A percentile compares a stretch with the other conserved stretches of the same genome.
Evolutionary conservation across 2,113 vertebrate genomes (phyloP).

Genomic region (Turdus rufiventris): DNA sequence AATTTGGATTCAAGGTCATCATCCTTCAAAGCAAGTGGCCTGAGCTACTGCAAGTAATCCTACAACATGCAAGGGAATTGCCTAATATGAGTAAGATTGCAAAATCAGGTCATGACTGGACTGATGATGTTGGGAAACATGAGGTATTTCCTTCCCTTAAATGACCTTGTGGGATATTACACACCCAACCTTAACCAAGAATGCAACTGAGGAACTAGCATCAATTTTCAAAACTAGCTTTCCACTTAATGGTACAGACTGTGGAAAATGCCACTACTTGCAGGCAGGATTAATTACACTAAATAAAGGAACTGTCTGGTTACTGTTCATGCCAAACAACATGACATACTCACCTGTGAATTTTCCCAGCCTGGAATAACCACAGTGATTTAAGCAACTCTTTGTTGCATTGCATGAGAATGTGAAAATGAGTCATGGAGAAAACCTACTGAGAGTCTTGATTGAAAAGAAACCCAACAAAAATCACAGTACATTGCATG

Average conservation of each 20-base stretch:
- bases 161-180: constrained; percentile 53
- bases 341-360: constrained; percentile 46
- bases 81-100: constrained; percentile 49
- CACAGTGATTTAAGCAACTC: not conserved
- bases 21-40: constrained; percentile 39
- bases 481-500: not conserved
- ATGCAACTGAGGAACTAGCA: constrained; percentile 19
- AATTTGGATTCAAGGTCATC: constrained; percentile 52
- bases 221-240: constrained; percentile 16
- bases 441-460: not conserved
- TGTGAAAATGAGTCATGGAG: constrained; percentile 22
- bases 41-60: constrained; percentile 49
- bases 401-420: not conserved
- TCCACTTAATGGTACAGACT: not conserved
- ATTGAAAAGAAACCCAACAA: not conserved
- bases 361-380: constrained; percentile 35
- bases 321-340: constrained; percentile 1
- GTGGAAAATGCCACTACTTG: constrained; percentile 24
- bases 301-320: constrained; percentile 30
- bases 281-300: constrained; percentile 33
- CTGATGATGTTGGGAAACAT: constrained; percentile 43
- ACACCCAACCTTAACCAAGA: constrained; percentile 25
- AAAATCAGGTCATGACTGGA: constrained; percentile 55
- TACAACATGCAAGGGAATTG: constrained; percentile 52
- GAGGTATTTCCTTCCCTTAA: constrained; percentile 67